Evolutionary conservation across 1,140 invertebrate species (phyloP).

Genomic region (Plutomurus gul): DNA sequence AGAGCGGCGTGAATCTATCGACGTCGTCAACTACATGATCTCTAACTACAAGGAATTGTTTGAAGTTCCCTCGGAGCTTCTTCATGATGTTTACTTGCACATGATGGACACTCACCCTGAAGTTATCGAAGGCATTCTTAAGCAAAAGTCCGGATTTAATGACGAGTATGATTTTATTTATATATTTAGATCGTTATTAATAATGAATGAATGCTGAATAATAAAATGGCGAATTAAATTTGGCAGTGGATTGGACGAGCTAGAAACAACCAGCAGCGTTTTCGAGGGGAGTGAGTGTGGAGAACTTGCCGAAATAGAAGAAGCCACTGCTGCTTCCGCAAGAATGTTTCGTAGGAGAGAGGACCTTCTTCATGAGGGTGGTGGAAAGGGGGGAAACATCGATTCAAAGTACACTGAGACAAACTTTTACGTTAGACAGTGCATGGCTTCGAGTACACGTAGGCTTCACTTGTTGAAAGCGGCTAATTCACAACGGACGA

Average conservation of each 20-base stretch:
- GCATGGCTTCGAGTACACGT: too few relatives aligned
- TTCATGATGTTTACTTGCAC: conserved; percentile 82
- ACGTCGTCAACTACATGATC: conserved; percentile 88
- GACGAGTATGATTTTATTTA: conserved; percentile 58
- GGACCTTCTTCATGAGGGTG: conserved; percentile 72
- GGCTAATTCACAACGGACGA: too few relatives aligned
- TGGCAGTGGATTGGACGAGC: conserved; percentile 50
- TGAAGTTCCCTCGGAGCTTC: conserved; percentile 73
- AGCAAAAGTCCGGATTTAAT: conserved; percentile 44
- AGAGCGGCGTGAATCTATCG: conserved; percentile 76
- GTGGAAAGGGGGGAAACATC: conserved; percentile 66
- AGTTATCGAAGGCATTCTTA: conserved; percentile 71
- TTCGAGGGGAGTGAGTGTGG: conserved; percentile 57
- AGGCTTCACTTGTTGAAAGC: too few relatives aligned
- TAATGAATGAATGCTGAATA: conserved; percentile 1
- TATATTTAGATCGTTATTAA: too few relatives aligned
- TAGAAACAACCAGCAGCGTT: conserved; percentile 57
- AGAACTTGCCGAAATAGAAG: conserved; percentile 42
- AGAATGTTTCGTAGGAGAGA: conserved; percentile 58
- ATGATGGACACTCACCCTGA: conserved; percentile 82
- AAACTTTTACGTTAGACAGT: too few relatives aligned
- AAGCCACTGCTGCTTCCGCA: conserved; percentile 35
- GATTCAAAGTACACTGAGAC: conserved; percentile 57
- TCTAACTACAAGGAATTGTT: conserved; percentile 78
- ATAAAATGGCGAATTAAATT: background rate